These are phyloP conservation scores for Oreochromis tanganicae DNA, from an alignment of 2,113 vertebrate genomes.

Conservation along the genomic window DNA sequence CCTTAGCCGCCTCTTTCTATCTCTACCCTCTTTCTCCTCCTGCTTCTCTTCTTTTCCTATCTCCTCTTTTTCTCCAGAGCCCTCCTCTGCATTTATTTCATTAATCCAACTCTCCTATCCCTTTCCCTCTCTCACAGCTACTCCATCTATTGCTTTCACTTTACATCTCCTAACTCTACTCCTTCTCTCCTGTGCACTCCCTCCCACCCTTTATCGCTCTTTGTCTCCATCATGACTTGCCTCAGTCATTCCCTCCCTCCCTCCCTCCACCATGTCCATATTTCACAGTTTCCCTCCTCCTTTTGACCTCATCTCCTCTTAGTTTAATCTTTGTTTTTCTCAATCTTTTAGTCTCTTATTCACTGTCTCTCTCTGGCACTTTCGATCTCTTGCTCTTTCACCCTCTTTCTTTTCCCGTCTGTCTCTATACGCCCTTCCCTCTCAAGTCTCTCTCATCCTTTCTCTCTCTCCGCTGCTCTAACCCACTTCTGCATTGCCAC, in stretches of 20 bases:
- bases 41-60: slow-evolving; percentile 39
- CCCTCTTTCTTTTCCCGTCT: background rate
- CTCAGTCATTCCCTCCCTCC: slow-evolving; percentile 3
- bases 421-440: background rate
- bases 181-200: background rate
- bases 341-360: slow-evolving; percentile 16
- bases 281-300: slow-evolving; percentile 18
- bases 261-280: background rate
- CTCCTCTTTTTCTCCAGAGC: slow-evolving; percentile 48
- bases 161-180: slow-evolving; percentile 30
- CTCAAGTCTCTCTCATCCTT: background rate
- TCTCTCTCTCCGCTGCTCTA: background rate
- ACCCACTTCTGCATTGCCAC: slow-evolving; percentile 8
- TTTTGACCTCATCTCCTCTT: slow-evolving; percentile 31
- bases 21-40: slow-evolving; percentile 31
- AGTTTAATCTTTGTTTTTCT: slow-evolving; percentile 41
- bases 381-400: slow-evolving; percentile 9
- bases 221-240: slow-evolving; percentile 44
- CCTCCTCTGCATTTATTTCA: slow-evolving; percentile 65
- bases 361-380: background rate
- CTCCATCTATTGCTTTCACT: slow-evolving; percentile 54
- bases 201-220: slow-evolving; percentile 29
- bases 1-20: slow-evolving; percentile 25
- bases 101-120: slow-evolving; percentile 59
- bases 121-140: slow-evolving; percentile 24